phyloP scores from a whole-genome alignment of 1,140 invertebrate species.

The Brachionus calyciflorus region DNA sequence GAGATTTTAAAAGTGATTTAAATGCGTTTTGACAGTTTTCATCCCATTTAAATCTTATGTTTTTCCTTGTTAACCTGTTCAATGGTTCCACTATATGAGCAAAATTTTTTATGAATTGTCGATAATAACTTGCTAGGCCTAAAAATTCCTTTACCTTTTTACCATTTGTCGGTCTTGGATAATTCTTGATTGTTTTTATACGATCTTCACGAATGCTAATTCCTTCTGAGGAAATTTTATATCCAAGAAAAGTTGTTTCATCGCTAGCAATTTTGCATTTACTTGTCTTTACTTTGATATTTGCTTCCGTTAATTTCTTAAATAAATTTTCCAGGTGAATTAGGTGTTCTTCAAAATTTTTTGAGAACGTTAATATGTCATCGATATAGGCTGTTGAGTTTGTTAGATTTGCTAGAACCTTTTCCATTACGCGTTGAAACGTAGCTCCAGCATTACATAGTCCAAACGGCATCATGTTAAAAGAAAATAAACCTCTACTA shows the following conservation, averaged over 20 bases:
- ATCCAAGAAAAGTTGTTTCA: slow-evolving; percentile 32
- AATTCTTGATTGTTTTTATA: slow-evolving; percentile 51
- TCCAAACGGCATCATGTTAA: too few species aligned
- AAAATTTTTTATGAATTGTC: slow-evolving; percentile 51
- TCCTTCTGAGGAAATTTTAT: slow-evolving; percentile 1
- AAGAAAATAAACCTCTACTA: too few species aligned
- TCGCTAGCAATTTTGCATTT: too few species aligned
- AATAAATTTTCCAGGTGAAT: slow-evolving; percentile 55
- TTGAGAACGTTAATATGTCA: not conserved
- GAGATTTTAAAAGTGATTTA: too few species aligned
- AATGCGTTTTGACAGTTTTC: too few species aligned
- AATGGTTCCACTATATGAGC: slow-evolving; percentile 53
- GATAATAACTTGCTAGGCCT: slow-evolving; percentile 52
- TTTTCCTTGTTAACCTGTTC: too few species aligned
- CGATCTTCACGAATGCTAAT: not conserved
- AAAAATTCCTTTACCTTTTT: slow-evolving; percentile 52
- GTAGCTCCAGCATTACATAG: slow-evolving; percentile 57
- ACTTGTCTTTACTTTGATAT: too few species aligned
- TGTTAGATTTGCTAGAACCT: not conserved
- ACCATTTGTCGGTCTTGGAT: slow-evolving; percentile 49
- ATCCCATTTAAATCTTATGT: too few species aligned
- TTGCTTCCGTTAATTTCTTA: too few species aligned
- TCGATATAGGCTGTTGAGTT: slow-evolving; percentile 18
- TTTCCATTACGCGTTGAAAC: slow-evolving; percentile 63
- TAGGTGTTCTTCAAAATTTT: slow-evolving; percentile 49